Base-by-base conservation (phyloP, 2,888 invertebrate genomes). In the Exephanes ischioxanthus region DNA sequence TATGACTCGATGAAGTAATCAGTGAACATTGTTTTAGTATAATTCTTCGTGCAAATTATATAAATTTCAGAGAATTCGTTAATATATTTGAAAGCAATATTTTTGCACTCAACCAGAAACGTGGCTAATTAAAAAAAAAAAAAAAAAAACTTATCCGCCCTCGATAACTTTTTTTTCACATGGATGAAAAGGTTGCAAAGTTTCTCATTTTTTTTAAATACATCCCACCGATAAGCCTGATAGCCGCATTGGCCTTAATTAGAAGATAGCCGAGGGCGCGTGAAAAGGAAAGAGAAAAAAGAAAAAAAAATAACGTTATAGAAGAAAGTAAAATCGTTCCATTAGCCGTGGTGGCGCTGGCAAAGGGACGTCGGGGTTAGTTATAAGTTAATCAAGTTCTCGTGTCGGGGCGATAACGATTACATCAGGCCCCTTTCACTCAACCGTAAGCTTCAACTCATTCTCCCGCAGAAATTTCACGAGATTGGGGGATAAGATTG, bases 341-440 rank as follows among this genome's bases (percentile, higher is more conserved):
- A 19, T 72, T 72, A 11, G 30, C 5, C 26, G 51, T 5, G 53
- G 19, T 33, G 22, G 45, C 16, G 58, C 48, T 58, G 45, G 79
- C 37, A 51, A 71, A 63, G 48, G 58, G 53, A 71, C 71, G 45
- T 70, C 45, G 71, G 41, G 77, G 67, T 76, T 53, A 11, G 66
- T 77, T 66, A 53, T 63, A 61, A 81, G 80, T 81, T 76, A 70
- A 81, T 81, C 68, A 76, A 70, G 61, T 37, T 77, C 55, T 53
- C 66, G 67, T 77, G 67, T 9, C 77, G 9, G 22, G 16, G 75
- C 51, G 77, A 58, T 66, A 33, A 66, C 22, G 48, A 76, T 76
- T 67, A 66, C 76, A 63, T 63, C 61, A 45, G 11, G 16, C 41
- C 45, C 22, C 55, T 30, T 53, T 55, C 77, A 14, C 70, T 82